Percentiles rank a stretch among this genome's conserved stretches.
Evolutionary conservation across 2,888 invertebrate species (phyloP).

Genomic region (Rhagophthalmus giganteus): DNA sequence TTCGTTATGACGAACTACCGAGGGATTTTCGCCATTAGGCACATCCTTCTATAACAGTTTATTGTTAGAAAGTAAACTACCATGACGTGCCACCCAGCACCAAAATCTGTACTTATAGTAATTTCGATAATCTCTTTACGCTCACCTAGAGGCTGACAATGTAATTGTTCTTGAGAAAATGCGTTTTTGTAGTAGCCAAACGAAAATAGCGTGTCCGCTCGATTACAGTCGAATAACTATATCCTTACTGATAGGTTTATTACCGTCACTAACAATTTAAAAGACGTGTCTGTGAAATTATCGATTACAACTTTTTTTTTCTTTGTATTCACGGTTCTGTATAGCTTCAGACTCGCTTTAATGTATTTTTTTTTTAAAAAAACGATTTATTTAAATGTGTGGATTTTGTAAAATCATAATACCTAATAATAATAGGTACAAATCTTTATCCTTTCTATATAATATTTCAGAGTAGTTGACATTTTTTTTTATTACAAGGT

Average conservation of each 20-base stretch:
- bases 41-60: constrained; percentile 11
- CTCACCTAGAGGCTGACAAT: constrained; percentile 14
- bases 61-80: constrained; percentile 21
- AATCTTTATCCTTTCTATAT: too few species aligned
- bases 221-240: constrained; percentile 5
- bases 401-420: too few species aligned
- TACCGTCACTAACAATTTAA: constrained; percentile 7
- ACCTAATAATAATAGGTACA: too few species aligned
- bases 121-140: constrained; percentile 12
- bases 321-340: too few species aligned
- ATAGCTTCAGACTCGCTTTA: too few species aligned
- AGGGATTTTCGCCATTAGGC: constrained; percentile 26
- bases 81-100: constrained; percentile 22
- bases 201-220: constrained; percentile 6
- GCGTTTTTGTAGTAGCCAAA: constrained; percentile 9
- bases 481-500: too few species aligned
- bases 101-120: constrained; percentile 8
- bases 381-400: too few species aligned
- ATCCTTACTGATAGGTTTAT: constrained; percentile 23
- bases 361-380: too few species aligned
- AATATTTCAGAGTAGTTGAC: too few species aligned
- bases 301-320: too few species aligned
- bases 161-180: constrained; percentile 13
- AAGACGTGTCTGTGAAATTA: constrained; percentile 11
- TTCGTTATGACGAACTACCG: constrained; percentile 16